Base-by-base conservation (phyloP, 2,888 invertebrate species). In the Ennomos fuscantarius region DNA sequence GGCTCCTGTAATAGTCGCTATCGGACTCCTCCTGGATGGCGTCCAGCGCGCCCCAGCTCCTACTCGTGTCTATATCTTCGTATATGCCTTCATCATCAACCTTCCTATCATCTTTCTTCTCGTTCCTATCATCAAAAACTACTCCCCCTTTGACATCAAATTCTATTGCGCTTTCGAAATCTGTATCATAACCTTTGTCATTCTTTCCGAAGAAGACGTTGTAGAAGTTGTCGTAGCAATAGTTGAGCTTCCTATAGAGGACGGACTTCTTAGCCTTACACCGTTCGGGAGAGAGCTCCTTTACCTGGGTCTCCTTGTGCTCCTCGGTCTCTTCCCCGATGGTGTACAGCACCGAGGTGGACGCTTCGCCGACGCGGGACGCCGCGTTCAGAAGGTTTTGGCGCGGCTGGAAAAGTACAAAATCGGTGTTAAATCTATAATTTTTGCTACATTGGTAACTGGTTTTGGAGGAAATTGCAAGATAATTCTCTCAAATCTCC, bases 301-400 rank as follows among this genome's bases (percentile, higher is more conserved):
- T 87, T 93, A 93, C 93, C 93, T 95, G 96, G 0, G 97, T 93
- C 72, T 97, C 97, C 70, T 96, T 95, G 82, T 95, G 96, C 65
- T 96, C 95, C 10, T 95, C 95, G n/a, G 96, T 96, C 60, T 98
- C 98, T 75, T 98, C 98, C 11, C 97, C 97, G 81, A 99, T 98
- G 51, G 97, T 97, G 74, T 97, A 95, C 50, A 99, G 94, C 0
- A 99, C 97, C 74, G 97, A 96, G 45, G 98, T 97, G 57, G 98
- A 98, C 0, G 99, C 98, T 83, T 99, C 99, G 9, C 99, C 99
- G 44, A 99, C 98, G 62, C 97, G 94, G 10, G 98, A 98, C 0
- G 99, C 99, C 0, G 99, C 99, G 82, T 97, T 97, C 48, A 99
- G 94, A 34, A 99, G 93, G 81, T 95, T 97, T 89, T 99, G 98